Conservation (phyloP, 1,140 invertebrate genomes). For the Bombus huntii region DNA sequence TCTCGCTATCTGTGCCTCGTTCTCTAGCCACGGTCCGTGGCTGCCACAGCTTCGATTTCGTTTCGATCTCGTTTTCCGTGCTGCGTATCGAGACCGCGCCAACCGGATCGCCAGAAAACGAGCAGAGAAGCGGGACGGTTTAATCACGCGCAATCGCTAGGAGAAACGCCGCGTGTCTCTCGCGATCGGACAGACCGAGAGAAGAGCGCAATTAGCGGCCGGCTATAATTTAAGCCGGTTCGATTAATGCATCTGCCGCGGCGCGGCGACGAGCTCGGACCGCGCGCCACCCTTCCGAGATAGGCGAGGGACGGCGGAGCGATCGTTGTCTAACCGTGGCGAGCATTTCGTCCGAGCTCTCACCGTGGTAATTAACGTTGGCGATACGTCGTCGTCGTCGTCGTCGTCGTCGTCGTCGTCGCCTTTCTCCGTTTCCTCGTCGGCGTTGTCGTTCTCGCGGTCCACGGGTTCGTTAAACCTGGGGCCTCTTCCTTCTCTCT, state of each 20-base stretch:
- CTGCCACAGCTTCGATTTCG: not conserved
- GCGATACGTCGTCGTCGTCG: not conserved
- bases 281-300: conserved; percentile 30
- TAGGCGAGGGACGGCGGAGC: conserved; percentile 22
- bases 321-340: conserved; percentile 12
- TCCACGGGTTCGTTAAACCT: conserved; percentile 50
- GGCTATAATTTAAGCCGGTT: conserved; percentile 79
- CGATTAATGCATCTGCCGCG: conserved; percentile 76
- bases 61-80: not conserved
- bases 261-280: conserved; percentile 39
- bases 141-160: conserved; percentile 36
- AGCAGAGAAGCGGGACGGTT: conserved; percentile 4
- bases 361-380: conserved; percentile 55
- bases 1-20: not conserved
- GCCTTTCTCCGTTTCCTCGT: not conserved
- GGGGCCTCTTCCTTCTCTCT: no score
- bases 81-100: not conserved
- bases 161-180: conserved; percentile 49
- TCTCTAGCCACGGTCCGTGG: no score
- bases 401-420: not conserved
- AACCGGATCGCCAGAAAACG: not conserved
- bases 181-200: conserved; percentile 34
- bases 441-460: not conserved
- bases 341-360: conserved; percentile 20
- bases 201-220: conserved; percentile 77